Base-by-base conservation (phyloP, 2,888 invertebrate species). In the Helleia helle region DNA sequence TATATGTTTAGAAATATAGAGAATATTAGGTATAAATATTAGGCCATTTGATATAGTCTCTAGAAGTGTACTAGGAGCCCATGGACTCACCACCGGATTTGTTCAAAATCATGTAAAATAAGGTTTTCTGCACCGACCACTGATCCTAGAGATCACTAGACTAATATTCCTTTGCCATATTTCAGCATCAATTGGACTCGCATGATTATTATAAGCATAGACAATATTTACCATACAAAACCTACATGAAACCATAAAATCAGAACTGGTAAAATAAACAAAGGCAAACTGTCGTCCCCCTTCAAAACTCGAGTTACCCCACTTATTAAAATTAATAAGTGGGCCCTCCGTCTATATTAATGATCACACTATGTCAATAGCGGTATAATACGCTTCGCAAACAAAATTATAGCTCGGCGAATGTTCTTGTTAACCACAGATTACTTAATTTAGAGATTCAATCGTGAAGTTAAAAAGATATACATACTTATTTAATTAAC, bases 291-390 rank as follows among this genome's bases (percentile, higher is more conserved):
- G 72, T 72, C 68, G 65, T 64, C 66, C 72, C 73, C 76, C 67
- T 65, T 58, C 62, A 56, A 58, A 65, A 54, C 47, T 50, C 57
- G 52, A 66, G 67, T 34, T 18, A 34, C 34, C 77, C 68, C 74
- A 72, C 75, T 83, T 84, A 83, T 84, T 84, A 83, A 84, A 81
- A 81, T 84, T 83, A 80, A 83, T 83, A 83, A 81, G 73, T 74
- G 67, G 81, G 81, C 80, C 72, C 76, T 72, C 66, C 71, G 68
- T 65, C 68, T 71, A 71, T 70, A 81, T 80, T 83, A 84, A 84
- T 79, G 80, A 81, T 74, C 73, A 68, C 63, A 67, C 76, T 81
- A 61, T 79, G 80, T 84, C 80, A 84, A 84, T 81, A 83, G 61
- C 62, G 61, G 60, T 72, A 72, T 79, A 76, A 83, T 83, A 76